Base-by-base conservation (phyloP, 2,888 invertebrate species). In the Aporophyla nigra region DNA sequence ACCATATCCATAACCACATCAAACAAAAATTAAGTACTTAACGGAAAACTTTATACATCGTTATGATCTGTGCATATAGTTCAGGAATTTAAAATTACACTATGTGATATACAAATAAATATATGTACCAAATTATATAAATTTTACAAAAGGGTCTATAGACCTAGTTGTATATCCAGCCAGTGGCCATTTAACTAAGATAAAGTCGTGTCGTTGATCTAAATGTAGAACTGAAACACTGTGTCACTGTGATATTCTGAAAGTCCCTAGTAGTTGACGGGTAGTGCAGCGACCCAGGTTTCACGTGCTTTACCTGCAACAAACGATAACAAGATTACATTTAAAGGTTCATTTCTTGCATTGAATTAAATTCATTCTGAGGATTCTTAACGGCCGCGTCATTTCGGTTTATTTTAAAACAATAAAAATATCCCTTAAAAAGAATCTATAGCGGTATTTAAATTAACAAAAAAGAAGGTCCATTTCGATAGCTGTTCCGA, bases 261-360 rank as follows among this genome's bases (percentile, higher is more conserved):
- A 88, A 91, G 93, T 93, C 92, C 90, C 90, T 93, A 90, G 83
- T 82, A 87, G 88, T 89, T 81, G 90, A 83, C 84, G 90, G 90
- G 89, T 83, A 83, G 86, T 85, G 91, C 93, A 91, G 93, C 93
- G 93, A 93, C 95, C 94, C 94, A 93, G 93, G 90, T 91, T 92
- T 90, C 94, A 93, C 95, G 86, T 89, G 89, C 94, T 96, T 96
- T 96, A 96, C 96, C 96, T 96, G 96, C 63, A 96, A 95, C 94
- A 95, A 95, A 84, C 72, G 77, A 89, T 79, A 89, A 86, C 68
- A 80, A 85, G 61, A 76, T 82, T 84, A 80, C 33, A 83, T 76
- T 83, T 76, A 58, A 76, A 74, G 61, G 58, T 78, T 74, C 61
- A 67, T 54, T 62, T 65, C 76, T 74, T 76, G 53, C 59, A 78